Base-by-base conservation (phyloP, 2,888 invertebrate species). In the Tinea trinotella region DNA sequence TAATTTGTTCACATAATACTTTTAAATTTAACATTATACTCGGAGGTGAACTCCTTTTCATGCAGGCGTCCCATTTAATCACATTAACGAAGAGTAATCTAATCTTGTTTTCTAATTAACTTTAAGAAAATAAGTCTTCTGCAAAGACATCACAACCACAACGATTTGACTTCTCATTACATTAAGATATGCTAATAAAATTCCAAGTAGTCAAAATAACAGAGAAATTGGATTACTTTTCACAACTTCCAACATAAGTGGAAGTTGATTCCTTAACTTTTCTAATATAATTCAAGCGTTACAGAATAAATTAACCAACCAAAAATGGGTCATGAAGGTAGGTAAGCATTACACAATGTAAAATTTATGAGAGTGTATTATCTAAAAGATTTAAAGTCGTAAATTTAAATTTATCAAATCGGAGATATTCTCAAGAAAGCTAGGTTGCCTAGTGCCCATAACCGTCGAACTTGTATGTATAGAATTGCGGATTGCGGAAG, bases 41-140 rank as follows among this genome's bases (percentile, higher is more conserved):
- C 10, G 44, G 44, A 44, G 7, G 3, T 44, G 4, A 4, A 19
- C 17, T 46, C 40, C 40, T 40, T 36, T 30, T 17, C 19, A 46
- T 70, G 68, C 67, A 68, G 68, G 64, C 65, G 71, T 75, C 76
- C 72, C 66, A 70, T 76, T 81, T 76, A 71, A 81, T 81, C 80
- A 80, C 63, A 59, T 62, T 76, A 78, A 82, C 77, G 71, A 76
- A 71, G 60, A 64, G 70, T 71, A 74, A 78, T 70, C 62, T 62
- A 68, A 79, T 71, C 67, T 64, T 62, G 64, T 68, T 70, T 70
- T 67, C 65, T 73, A 74, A 79, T 74, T 70, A 75, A 67, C 70
- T 63, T 48, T 9, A 50, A 34, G 52, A 52, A 52, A 50, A 50
- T 50, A 48, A n/a, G 48, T 20, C 12, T 19, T 48, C 1, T 48